Percentiles rank a stretch among this genome's conserved stretches.
These are phyloP conservation scores for Pampusana beccarii DNA, from an alignment of 2,113 vertebrate genomes.

Conservation along the genomic window DNA sequence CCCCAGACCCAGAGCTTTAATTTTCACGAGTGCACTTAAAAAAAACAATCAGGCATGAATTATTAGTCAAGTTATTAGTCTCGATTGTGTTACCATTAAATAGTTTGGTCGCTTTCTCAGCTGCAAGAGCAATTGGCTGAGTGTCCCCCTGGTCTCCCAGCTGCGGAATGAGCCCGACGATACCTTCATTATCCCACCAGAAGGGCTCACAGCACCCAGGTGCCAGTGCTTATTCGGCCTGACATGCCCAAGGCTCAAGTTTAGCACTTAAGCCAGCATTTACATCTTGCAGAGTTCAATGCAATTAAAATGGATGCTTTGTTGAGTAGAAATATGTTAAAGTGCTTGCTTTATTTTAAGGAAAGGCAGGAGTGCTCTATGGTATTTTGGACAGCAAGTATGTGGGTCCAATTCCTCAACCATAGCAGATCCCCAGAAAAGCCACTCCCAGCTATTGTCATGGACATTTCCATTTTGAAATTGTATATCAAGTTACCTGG, in stretches of 20 bases:
- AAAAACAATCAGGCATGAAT: constrained; percentile 48
- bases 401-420: background rate
- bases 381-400: background rate
- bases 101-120: constrained; percentile 18
- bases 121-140: background rate
- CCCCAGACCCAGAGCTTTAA: constrained; percentile 36
- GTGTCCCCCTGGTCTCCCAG: background rate
- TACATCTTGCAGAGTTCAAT: background rate
- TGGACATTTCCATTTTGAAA: constrained; percentile 30
- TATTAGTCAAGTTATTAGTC: constrained; percentile 57
- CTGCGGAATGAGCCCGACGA: background rate
- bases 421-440: background rate
- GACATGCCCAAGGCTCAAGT: background rate
- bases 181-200: background rate
- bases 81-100: constrained; percentile 29
- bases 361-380: background rate
- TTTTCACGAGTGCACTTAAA: constrained; percentile 64
- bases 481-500: constrained; percentile 30
- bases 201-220: background rate
- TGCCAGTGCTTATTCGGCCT: background rate
- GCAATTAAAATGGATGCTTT: background rate
- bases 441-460: background rate
- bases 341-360: background rate
- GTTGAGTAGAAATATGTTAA: background rate
- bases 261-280: background rate